Evolutionary conservation across 2,888 invertebrate genomes (phyloP).

Genomic region (Hyposoter dolosus): DNA sequence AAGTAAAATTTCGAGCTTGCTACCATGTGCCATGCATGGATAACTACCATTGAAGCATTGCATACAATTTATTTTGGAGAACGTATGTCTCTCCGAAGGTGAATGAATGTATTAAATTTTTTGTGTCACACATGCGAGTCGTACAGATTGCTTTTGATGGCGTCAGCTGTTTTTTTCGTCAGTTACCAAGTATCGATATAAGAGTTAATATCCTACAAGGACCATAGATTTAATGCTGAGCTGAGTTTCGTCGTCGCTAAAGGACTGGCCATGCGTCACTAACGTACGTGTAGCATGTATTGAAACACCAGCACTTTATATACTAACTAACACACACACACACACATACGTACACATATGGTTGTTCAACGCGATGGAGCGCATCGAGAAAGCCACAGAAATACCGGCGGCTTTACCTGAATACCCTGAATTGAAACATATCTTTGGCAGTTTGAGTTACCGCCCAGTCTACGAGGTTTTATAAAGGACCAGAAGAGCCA

Average conservation of each 20-base stretch:
- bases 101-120: neutral
- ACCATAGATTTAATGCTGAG: conserved; percentile 23
- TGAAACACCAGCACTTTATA: conserved; percentile 21
- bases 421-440: conserved; percentile 74
- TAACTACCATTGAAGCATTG: neutral
- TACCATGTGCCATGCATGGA: neutral
- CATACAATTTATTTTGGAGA: neutral
- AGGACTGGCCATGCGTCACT: conserved; percentile 76
- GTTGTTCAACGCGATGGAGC: conserved; percentile 37
- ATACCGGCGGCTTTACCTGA: conserved; percentile 70
- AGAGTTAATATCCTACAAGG: conserved; percentile 23
- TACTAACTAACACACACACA: neutral
- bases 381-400: conserved; percentile 71
- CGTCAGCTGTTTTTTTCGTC: conserved; percentile 15
- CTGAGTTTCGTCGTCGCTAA: conserved; percentile 68
- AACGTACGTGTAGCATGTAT: conserved; percentile 64
- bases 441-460: conserved; percentile 69
- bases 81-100: neutral
- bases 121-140: conserved; percentile 3
- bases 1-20: neutral
- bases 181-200: conserved; percentile 25
- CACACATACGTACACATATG: conserved; percentile 20
- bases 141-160: neutral
- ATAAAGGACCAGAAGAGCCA: conserved; percentile 34
- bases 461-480: conserved; percentile 39